Base-by-base conservation (phyloP, 2,888 invertebrate genomes). In the Noctuana brunneofusca region DNA sequence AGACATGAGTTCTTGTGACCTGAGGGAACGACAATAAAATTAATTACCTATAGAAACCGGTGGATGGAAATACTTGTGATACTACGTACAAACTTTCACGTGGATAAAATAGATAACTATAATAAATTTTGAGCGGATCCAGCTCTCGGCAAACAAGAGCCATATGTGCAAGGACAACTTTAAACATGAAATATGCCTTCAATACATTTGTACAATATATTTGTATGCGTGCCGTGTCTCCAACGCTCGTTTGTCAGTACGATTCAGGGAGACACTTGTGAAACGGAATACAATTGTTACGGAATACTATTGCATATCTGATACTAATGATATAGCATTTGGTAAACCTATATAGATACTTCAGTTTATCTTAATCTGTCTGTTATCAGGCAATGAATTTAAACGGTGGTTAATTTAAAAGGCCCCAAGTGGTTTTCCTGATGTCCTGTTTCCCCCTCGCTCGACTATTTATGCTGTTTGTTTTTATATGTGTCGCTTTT, bases 161-260 rank as follows among this genome's bases (percentile, higher is more conserved):
- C 78, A 75, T 76, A 76, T 78, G 75, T 73, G 75, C 74, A 68
- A 67, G 63, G 68, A 54, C 62, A 41, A 35, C 63, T 63, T 55
- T 66, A 81, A 81, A 82, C 79, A 81, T 86, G 83, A 86, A 82
- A 84, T 84, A 86, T 80, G 70, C 69, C 72, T 65, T 73, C 78
- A 75, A 77, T 80, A 79, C 83, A 85, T 86, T 84, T 80, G 82
- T 83, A 84, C n/a, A n/a, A n/a, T 80, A 79, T 84, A 85, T 86
- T 84, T 80, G 82, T 83, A 84, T 86, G 85, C 84, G 79, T 80
- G 83, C 79, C 83, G 76, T 71, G 78, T 66, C 67, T 73, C 81
- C 79, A 81, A 73, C 79, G 83, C 80, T 78, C 84, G 81, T 87
- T 84, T 86, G 86, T 87, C 87, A 87, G 87, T 87, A 84, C 73